These are phyloP conservation scores for Melolontha melolontha DNA, from an alignment of 2,888 invertebrate species.

Conservation along the genomic window DNA sequence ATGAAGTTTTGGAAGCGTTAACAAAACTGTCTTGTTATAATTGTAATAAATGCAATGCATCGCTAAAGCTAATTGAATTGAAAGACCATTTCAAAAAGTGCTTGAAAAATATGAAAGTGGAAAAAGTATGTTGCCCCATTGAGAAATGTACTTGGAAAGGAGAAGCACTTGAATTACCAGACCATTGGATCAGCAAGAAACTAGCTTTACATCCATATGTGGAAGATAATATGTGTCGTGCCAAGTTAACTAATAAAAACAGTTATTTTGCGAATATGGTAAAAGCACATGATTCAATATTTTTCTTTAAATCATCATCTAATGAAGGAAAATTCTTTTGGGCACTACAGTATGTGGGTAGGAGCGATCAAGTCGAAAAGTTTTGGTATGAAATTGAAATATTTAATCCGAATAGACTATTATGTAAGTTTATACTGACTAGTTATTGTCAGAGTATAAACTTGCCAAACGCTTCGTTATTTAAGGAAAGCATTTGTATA, in stretches of 20 bases:
- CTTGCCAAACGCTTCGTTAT: slow-evolving; percentile 18
- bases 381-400: slow-evolving; percentile 35
- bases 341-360: slow-evolving; percentile 36
- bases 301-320: slow-evolving; percentile 30
- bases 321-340: slow-evolving; percentile 26
- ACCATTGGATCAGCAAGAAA: slow-evolving; percentile 32
- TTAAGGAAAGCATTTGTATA: slow-evolving; percentile 25
- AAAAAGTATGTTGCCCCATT: slow-evolving; percentile 15
- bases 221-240: slow-evolving; percentile 14
- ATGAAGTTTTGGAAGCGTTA: slow-evolving; percentile 24
- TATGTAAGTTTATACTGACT: slow-evolving; percentile 18
- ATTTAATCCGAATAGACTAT: slow-evolving; percentile 15
- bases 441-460: slow-evolving; percentile 32
- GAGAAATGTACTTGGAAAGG: slow-evolving; percentile 31
- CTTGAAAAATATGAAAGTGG: background rate
- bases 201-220: slow-evolving; percentile 10
- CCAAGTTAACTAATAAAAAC: slow-evolving; percentile 7
- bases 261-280: slow-evolving; percentile 30
- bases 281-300: slow-evolving; percentile 24
- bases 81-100: slow-evolving; percentile 11
- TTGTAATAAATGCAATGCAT: slow-evolving; percentile 25
- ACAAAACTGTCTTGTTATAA: background rate
- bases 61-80: slow-evolving; percentile 22
- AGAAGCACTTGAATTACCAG: background rate
- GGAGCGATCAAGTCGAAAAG: background rate